Percentiles rank a stretch among this genome's conserved stretches.
These are phyloP conservation scores for Mormyrops attenuatus DNA, from an alignment of 2,797 vertebrate genomes.

Conservation along the genomic window DNA sequence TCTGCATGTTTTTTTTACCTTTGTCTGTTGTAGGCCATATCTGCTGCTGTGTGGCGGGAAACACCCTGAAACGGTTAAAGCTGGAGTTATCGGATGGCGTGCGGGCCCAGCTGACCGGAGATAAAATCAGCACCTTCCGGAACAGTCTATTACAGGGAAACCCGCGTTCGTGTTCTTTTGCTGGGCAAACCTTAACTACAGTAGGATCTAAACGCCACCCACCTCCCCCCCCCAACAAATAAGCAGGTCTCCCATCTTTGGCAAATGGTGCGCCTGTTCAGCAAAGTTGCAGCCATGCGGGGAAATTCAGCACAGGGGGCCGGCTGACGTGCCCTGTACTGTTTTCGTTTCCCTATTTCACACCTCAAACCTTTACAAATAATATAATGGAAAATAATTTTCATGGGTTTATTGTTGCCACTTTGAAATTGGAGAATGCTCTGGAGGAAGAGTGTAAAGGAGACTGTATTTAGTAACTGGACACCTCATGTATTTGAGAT, in stretches of 20 bases:
- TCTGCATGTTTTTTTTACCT: not conserved
- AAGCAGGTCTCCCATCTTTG: not conserved
- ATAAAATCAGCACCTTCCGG: constrained; percentile 72
- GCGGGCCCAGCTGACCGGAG: constrained; percentile 44
- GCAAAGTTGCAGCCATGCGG: not conserved
- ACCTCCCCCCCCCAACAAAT: constrained; percentile 20
- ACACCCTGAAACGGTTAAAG: constrained; percentile 42
- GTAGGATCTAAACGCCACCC: constrained; percentile 48
- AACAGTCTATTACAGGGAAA: constrained; percentile 81
- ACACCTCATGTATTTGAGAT: constrained; percentile 4
- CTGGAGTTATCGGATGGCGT: constrained; percentile 49
- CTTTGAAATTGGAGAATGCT: not conserved
- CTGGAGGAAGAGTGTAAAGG: not conserved
- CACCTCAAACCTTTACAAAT: not conserved
- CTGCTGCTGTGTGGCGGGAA: not conserved
- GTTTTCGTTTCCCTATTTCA: not conserved
- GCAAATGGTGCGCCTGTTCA: not conserved
- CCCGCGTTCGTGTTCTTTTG: constrained; percentile 82
- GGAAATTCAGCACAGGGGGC: not conserved
- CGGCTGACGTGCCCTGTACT: not conserved
- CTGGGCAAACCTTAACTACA: constrained; percentile 84
- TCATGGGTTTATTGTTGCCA: not conserved
- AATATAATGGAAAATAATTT: constrained; percentile 1
- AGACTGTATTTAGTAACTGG: not conserved
- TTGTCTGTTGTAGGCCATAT: too few species aligned